These are phyloP conservation scores for Synergus laeviventris DNA, from an alignment of 2,888 invertebrate genomes.

Conservation along the genomic window DNA sequence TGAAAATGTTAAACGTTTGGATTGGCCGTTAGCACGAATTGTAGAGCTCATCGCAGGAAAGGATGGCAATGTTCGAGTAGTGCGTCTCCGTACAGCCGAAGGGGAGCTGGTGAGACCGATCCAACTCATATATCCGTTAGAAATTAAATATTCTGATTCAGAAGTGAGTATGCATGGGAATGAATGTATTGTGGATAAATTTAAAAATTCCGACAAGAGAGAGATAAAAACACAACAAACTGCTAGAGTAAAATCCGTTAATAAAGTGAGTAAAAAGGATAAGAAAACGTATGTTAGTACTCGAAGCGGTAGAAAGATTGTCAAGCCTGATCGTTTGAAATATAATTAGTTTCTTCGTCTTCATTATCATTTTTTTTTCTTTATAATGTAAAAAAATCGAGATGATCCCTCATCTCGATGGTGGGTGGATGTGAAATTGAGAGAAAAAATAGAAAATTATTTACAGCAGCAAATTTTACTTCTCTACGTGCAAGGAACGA, in stretches of 20 bases:
- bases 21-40: conserved; percentile 35
- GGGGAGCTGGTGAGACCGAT: conserved; percentile 23
- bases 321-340: not conserved
- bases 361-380: too few species aligned
- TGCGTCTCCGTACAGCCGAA: conserved; percentile 4
- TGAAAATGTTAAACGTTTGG: conserved; percentile 43
- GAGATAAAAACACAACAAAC: not conserved
- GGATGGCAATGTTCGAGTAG: conserved; percentile 34
- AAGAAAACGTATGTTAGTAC: not conserved
- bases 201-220: not conserved
- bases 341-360: not conserved
- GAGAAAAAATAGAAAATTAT: too few species aligned
- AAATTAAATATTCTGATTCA: not conserved
- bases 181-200: not conserved
- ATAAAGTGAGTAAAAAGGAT: too few species aligned
- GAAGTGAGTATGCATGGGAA: not conserved
- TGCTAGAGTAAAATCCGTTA: too few species aligned
- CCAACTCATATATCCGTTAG: conserved; percentile 38
- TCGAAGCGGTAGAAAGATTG: not conserved
- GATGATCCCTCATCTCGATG: conserved; percentile 1
- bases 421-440: not conserved
- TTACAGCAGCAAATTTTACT: too few species aligned
- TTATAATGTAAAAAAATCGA: not conserved
- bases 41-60: not conserved
- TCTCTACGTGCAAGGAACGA: too few species aligned